These are phyloP conservation scores for Proteles cristata DNA, from an alignment of 2,113 vertebrate species.

Conservation along the genomic window DNA sequence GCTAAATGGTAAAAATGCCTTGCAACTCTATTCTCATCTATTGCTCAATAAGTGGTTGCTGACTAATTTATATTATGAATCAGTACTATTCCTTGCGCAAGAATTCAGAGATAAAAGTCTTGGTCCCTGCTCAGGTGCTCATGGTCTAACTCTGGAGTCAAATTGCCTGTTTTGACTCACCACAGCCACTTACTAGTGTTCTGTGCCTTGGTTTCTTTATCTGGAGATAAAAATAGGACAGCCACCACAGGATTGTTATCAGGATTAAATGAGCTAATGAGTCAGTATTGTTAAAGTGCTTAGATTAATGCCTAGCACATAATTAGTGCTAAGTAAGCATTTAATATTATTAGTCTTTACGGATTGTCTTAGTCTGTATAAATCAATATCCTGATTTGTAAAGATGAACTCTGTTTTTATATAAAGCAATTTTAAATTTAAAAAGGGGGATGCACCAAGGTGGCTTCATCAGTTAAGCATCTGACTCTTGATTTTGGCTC, in stretches of 20 bases:
- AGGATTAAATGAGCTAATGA: background rate
- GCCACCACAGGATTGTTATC: background rate
- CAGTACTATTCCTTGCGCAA: background rate
- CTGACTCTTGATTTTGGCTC: no score
- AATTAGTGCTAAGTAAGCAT: background rate
- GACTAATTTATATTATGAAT: background rate
- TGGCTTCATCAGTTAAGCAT: no score
- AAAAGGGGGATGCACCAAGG: no score
- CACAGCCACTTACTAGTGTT: background rate
- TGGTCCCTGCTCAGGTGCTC: background rate
- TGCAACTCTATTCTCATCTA: background rate
- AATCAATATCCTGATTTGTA: background rate
- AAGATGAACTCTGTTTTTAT: background rate
- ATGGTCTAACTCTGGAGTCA: background rate
- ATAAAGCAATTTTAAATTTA: background rate
- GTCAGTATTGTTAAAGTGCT: background rate
- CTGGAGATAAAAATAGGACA: background rate
- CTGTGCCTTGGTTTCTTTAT: background rate
- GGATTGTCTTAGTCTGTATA: background rate
- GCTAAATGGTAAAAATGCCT: background rate
- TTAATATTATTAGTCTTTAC: background rate
- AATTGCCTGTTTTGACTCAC: background rate
- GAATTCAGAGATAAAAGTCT: background rate
- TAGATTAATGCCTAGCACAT: background rate
- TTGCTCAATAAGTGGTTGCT: conserved; percentile 21